Evolutionary conservation across 2,113 vertebrate genomes (phyloP).

Genomic region (Mellivora capensis): DNA sequence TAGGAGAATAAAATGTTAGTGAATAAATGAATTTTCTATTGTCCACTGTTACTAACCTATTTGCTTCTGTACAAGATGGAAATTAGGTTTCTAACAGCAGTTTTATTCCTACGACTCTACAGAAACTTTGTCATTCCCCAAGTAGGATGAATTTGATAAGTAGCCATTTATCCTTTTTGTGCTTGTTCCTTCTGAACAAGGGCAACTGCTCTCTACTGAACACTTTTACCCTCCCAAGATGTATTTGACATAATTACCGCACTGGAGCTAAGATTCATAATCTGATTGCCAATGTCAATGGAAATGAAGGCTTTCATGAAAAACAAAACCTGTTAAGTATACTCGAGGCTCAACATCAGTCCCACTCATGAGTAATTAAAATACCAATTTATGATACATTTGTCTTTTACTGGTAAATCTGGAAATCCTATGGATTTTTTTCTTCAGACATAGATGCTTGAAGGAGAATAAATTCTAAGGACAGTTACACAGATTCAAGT

Average conservation of each 20-base stretch:
- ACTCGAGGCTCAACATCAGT: conserved; percentile 71
- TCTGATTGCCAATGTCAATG: conserved; percentile 80
- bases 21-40: conserved; percentile 13
- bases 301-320: conserved; percentile 75
- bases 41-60: neutral
- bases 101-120: conserved; percentile 12
- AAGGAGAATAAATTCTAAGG: conserved; percentile 66
- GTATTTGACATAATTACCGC: conserved; percentile 75
- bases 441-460: conserved; percentile 7
- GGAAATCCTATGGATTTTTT: conserved; percentile 73
- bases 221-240: conserved; percentile 73
- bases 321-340: conserved; percentile 77
- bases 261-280: conserved; percentile 69
- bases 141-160: conserved; percentile 44
- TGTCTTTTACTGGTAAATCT: conserved; percentile 81
- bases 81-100: conserved; percentile 56
- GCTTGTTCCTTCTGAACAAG: conserved; percentile 72
- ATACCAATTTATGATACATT: conserved; percentile 77
- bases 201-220: conserved; percentile 82
- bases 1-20: conserved; percentile 59
- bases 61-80: conserved; percentile 36
- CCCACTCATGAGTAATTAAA: conserved; percentile 77
- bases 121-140: conserved; percentile 41
- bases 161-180: conserved; percentile 56
- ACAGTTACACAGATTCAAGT: neutral